A percentile compares a stretch with the other conserved stretches of the same genome.
phyloP scores from a whole-genome alignment of 2,888 invertebrate species.

The Drosophila tanythrix region DNA sequence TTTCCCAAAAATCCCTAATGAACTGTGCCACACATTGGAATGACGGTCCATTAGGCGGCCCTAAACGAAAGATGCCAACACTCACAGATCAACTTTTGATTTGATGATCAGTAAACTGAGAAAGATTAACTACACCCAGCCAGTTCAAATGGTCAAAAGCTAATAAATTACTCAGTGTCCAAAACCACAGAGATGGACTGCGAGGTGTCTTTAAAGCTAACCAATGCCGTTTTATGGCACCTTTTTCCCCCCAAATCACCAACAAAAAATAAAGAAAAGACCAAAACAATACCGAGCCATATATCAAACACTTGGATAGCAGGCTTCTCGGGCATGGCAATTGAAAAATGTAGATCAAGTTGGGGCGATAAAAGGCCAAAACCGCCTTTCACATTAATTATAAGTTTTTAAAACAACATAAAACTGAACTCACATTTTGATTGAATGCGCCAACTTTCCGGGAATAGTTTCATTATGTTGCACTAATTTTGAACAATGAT shows the following conservation, averaged over 20 bases:
- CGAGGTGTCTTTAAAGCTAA: conserved; percentile 39
- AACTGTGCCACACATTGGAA: conserved; percentile 52
- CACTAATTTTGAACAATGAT: conserved; percentile 52
- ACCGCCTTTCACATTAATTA: conserved; percentile 75
- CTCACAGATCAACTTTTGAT: conserved; percentile 47
- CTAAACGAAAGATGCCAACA: conserved; percentile 63
- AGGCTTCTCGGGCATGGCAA: conserved; percentile 37
- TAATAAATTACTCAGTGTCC: conserved; percentile 63
- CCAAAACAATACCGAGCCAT: conserved; percentile 21
- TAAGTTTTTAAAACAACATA: conserved; percentile 73
- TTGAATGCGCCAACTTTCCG: conserved; percentile 64
- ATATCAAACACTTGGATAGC: conserved; percentile 39
- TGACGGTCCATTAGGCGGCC: conserved; percentile 28
- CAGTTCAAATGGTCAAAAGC: conserved; percentile 66
- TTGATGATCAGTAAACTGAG: conserved; percentile 75
- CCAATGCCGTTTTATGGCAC: conserved; percentile 64
- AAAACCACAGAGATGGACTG: conserved; percentile 16
- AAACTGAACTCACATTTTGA: conserved; percentile 68
- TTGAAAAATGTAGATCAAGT: conserved; percentile 74
- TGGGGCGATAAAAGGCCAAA: conserved; percentile 66
- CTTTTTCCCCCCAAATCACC: conserved; percentile 25
- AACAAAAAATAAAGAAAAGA: conserved; percentile 14
- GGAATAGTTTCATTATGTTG: conserved; percentile 76
- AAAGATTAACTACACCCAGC: conserved; percentile 60
- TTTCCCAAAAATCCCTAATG: conserved; percentile 42